A percentile compares a stretch with the other conserved stretches of the same genome.
These are phyloP conservation scores for Diarsia brunnea DNA, from an alignment of 2,888 invertebrate genomes.

Conservation along the genomic window DNA sequence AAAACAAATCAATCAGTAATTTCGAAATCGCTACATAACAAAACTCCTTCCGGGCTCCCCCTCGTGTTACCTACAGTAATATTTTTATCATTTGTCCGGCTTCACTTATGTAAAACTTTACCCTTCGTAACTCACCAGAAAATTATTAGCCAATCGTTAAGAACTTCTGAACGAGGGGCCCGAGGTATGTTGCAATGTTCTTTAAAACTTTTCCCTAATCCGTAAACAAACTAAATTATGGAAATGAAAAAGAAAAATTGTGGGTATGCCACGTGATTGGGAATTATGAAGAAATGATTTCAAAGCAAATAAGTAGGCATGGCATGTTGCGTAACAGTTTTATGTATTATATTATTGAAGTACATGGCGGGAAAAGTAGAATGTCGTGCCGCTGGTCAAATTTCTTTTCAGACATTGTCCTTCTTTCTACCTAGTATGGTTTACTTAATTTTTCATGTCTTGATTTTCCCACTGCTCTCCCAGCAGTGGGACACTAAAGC, in stretches of 20 bases:
- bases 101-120: constrained; percentile 22
- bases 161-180: background rate
- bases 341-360: background rate
- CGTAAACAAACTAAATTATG: constrained; percentile 8
- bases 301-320: background rate
- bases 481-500: too few species aligned
- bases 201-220: constrained; percentile 25
- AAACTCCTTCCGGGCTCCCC: background rate
- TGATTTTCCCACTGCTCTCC: too few species aligned
- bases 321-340: background rate
- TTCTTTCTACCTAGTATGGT: too few species aligned
- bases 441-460: too few species aligned
- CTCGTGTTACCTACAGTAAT: background rate
- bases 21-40: background rate
- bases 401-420: background rate
- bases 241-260: constrained; percentile 13
- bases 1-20: constrained; percentile 2
- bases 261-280: constrained; percentile 18
- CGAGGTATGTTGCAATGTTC: constrained; percentile 8
- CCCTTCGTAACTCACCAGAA: constrained; percentile 14
- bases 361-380: background rate
- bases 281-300: background rate
- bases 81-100: background rate
- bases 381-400: background rate
- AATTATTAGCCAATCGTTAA: constrained; percentile 10